These are phyloP conservation scores for Sturmia bella DNA, from an alignment of 2,888 invertebrate species.

Conservation along the genomic window DNA sequence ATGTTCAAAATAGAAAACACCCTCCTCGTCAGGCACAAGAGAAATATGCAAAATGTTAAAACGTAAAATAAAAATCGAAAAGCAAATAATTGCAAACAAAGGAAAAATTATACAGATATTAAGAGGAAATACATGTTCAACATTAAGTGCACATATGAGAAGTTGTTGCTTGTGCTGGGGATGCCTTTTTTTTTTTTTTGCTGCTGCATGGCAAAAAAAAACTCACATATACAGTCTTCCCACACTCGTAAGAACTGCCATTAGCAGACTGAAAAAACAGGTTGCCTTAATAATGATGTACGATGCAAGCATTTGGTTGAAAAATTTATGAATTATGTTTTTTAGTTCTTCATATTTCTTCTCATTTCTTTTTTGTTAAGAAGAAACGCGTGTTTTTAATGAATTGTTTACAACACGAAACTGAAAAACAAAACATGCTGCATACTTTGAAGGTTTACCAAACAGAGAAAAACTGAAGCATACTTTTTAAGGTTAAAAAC, in stretches of 20 bases:
- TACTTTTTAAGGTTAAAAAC: slow-evolving; percentile 35
- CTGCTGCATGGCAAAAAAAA: neutral
- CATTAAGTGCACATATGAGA: slow-evolving; percentile 68
- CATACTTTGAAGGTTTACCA: slow-evolving; percentile 44
- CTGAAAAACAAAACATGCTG: slow-evolving; percentile 43
- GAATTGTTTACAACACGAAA: slow-evolving; percentile 49
- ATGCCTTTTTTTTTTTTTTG: slow-evolving; percentile 9
- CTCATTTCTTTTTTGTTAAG: slow-evolving; percentile 28
- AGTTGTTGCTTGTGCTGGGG: slow-evolving; percentile 25
- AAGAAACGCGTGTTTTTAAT: slow-evolving; percentile 69
- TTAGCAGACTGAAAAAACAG: slow-evolving; percentile 26
- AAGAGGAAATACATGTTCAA: slow-evolving; percentile 66
- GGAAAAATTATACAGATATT: slow-evolving; percentile 57
- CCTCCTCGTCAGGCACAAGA: slow-evolving; percentile 44
- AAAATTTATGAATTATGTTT: slow-evolving; percentile 59
- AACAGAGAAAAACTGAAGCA: slow-evolving; percentile 36
- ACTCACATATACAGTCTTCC: slow-evolving; percentile 27
- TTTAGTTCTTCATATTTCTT: neutral
- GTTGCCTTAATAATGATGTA: slow-evolving; percentile 47
- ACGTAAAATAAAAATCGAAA: slow-evolving; percentile 39
- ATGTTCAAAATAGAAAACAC: slow-evolving; percentile 58
- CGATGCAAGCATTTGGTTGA: slow-evolving; percentile 51
- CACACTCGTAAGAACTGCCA: neutral
- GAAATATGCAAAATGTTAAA: slow-evolving; percentile 25
- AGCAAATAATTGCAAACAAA: slow-evolving; percentile 62